phyloP scores from a whole-genome alignment of 2,888 invertebrate species.

The Villa cingulata region DNA sequence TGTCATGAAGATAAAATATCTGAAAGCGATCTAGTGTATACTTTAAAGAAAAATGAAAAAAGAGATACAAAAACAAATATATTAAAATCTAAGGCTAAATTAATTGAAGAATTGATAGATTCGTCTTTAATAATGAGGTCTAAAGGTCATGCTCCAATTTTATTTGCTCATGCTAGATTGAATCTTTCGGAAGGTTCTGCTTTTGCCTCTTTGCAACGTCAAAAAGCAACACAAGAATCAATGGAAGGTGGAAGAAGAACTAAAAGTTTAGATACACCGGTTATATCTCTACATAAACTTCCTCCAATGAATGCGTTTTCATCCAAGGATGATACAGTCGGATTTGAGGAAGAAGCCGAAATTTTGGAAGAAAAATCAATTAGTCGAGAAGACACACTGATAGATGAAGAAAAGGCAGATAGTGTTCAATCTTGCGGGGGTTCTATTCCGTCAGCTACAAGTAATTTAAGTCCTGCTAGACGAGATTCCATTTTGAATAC shows the following conservation, averaged over 20 bases:
- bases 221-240: conserved; percentile 59
- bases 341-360: conserved; percentile 53
- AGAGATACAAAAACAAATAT: conserved; percentile 16
- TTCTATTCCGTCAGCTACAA: conserved; percentile 32
- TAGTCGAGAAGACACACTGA: conserved; percentile 31
- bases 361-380: conserved; percentile 47
- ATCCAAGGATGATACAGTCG: conserved; percentile 78
- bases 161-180: conserved; percentile 65
- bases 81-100: conserved; percentile 38
- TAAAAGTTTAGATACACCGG: conserved; percentile 72
- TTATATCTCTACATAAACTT: conserved; percentile 62
- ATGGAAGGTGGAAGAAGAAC: conserved; percentile 62
- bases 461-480: conserved; percentile 22
- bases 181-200: conserved; percentile 77
- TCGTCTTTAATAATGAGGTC: conserved; percentile 54
- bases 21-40: conserved; percentile 43
- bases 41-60: conserved; percentile 21
- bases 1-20: conserved; percentile 38
- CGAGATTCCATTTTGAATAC: conserved; percentile 35
- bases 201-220: conserved; percentile 57
- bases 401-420: conserved; percentile 42
- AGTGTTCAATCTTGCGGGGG: conserved; percentile 36
- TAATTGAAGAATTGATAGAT: conserved; percentile 51
- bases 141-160: conserved; percentile 59
- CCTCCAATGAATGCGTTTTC: conserved; percentile 78